phyloP scores from a whole-genome alignment of 2,113 vertebrate species.

The rat (Rattus norvegicus) region DNA sequence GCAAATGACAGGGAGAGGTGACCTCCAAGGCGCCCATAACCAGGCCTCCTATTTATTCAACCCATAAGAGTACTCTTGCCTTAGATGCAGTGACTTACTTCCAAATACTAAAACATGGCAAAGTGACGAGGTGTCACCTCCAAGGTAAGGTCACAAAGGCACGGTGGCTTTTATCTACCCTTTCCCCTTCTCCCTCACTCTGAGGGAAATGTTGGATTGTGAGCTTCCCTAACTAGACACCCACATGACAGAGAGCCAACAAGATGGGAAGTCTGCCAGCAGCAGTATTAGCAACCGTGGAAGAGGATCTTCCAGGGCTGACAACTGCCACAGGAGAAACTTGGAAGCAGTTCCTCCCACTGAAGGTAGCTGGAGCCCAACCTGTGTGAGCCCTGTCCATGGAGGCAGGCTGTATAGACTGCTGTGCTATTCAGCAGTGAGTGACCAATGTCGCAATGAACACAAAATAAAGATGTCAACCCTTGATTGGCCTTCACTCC shows the following conservation, averaged over 20 bases:
- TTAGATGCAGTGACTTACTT: rapidly evolving
- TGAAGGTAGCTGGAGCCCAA: neutral
- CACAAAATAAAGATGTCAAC: neutral
- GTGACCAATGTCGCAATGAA: neutral
- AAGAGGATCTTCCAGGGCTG: neutral
- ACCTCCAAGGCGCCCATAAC: neutral
- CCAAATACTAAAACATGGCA: neutral
- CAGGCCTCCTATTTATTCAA: rapidly evolving
- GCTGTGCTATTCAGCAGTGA: neutral
- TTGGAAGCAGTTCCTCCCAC: neutral
- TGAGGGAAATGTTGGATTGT: neutral
- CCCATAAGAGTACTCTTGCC: neutral
- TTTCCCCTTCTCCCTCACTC: neutral
- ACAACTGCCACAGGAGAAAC: neutral
- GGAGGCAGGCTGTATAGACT: neutral
- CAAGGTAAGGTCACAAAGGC: neutral
- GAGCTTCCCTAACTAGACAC: neutral
- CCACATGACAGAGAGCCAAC: neutral
- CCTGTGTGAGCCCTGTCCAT: neutral
- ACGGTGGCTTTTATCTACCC: neutral
- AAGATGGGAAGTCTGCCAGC: neutral
- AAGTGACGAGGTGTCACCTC: neutral
- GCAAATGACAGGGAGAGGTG: rapidly evolving
- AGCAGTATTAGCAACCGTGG: neutral
- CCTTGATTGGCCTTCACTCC: rapidly evolving